A percentile compares a stretch with the other conserved stretches of the same genome.
These are phyloP conservation scores for Sebastiscus tertius DNA, from an alignment of 2,797 vertebrate species.

Conservation along the genomic window DNA sequence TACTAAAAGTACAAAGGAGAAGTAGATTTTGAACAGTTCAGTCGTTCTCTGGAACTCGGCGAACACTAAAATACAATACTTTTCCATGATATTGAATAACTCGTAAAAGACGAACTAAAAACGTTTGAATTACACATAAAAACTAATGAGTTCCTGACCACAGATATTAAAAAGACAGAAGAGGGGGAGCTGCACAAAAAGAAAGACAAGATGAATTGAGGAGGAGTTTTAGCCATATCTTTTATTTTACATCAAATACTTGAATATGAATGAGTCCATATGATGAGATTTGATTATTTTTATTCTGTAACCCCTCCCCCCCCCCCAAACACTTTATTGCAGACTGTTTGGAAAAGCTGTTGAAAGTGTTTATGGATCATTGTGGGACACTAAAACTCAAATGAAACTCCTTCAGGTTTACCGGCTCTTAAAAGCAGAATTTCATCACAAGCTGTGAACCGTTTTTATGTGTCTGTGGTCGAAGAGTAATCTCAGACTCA, in stretches of 20 bases:
- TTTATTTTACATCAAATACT: neutral
- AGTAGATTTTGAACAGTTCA: too few species aligned
- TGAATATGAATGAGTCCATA: fast-evolving
- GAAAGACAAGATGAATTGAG: neutral
- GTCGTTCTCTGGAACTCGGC: too few species aligned
- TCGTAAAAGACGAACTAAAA: neutral
- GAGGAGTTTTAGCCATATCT: neutral
- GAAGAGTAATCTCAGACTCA: neutral
- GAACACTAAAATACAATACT: too few species aligned
- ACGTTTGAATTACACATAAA: neutral
- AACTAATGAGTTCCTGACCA: neutral
- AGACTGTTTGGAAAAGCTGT: neutral
- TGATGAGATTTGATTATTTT: neutral
- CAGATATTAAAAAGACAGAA: neutral
- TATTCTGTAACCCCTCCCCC: neutral
- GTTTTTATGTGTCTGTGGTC: neutral
- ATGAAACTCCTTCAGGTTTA: neutral
- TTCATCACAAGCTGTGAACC: neutral
- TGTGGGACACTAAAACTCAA: neutral
- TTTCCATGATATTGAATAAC: neutral
- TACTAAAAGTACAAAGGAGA: too few species aligned
- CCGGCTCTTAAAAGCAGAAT: neutral
- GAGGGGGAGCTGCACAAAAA: neutral
- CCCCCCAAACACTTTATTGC: neutral
- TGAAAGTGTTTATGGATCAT: neutral